Percentiles rank a stretch among this genome's conserved stretches.
Evolutionary conservation across 2,113 vertebrate genomes (phyloP).

Genomic region (Tachycineta bicolor): DNA sequence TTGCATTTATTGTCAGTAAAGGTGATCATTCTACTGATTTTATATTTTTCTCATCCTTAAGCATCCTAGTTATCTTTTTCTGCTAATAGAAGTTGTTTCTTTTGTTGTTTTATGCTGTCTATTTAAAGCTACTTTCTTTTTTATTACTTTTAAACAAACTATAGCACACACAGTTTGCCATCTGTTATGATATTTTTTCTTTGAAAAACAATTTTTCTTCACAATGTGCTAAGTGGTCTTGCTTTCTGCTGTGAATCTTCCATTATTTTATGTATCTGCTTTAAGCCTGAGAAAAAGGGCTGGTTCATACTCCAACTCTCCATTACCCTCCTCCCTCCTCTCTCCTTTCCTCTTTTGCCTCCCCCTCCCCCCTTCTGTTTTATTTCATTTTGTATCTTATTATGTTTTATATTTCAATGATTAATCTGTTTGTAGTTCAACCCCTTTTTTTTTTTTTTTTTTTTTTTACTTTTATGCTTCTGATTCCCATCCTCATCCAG

Average conservation of each 20-base stretch:
- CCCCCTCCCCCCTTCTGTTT: not conserved
- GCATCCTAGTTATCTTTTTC: not conserved
- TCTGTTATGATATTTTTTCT: conserved; percentile 22
- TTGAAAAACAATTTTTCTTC: conserved; percentile 17
- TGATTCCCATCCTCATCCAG: not conserved
- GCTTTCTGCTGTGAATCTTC: not conserved
- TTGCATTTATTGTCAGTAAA: conserved; percentile 4
- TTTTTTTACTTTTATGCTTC: not conserved
- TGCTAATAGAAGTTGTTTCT: not conserved
- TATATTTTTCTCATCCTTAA: not conserved
- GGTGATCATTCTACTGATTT: not conserved
- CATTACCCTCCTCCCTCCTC: not conserved
- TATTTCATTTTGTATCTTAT: not conserved
- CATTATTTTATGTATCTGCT: not conserved
- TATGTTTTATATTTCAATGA: not conserved
- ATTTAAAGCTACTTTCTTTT: not conserved
- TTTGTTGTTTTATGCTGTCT: conserved; percentile 10
- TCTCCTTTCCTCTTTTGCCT: not conserved
- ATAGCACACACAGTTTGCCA: not conserved
- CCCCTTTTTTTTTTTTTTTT: no score
- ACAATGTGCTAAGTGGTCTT: not conserved
- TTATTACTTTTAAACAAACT: conserved; percentile 30
- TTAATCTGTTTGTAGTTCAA: not conserved
- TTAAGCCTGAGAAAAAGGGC: not conserved
- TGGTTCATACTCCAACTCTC: not conserved